Base-by-base conservation (phyloP, 1,140 invertebrate species). In the Saccostrea echinata region DNA sequence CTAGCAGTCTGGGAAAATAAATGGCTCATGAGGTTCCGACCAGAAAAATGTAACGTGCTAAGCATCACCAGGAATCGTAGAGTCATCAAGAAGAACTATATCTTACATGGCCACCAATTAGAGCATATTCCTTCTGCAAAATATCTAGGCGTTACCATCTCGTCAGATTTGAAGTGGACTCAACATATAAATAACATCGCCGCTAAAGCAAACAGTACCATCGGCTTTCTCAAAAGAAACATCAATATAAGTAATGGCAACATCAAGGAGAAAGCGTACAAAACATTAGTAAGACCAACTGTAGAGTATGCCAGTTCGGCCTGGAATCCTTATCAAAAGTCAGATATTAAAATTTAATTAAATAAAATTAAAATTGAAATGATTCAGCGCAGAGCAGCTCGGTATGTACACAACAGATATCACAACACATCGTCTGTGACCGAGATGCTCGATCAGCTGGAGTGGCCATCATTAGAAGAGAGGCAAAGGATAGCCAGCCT, bases 381-480 rank as follows among this genome's bases (percentile, higher is more conserved):
- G 71, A 86, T 92, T 0, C 90, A 92, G 85, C 76, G 87, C n/a
- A 88, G 91, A 86, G 88, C 88, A 30, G 89, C 90, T 16, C 51
- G 90, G 24, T 89, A 52, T 52, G 87, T 90, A 11, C 11, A 24
- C 16, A 87, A 90, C 27, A 52, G 80, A 16, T 85, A 85, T 61
- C 30, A 83, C 18, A 88, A 88, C 33, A 86, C 61, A 33, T 53
- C 52, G 12, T 86, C 61, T 88, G 90, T 91, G 4, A 53, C 76
- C 9, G 52, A 83, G 4, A 89, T 91, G 86, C 55, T 90, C 52
- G 33, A 89, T 18, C 83, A 64, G n/a, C 84, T 88, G 35, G 35
- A 43, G 6, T 43, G 35, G 35, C 35, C 35, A 43, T 43, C 35
- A 43, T 43, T 43, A 43, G 35, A 43, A 43, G 35, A 43, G 35